A percentile compares a stretch with the other conserved stretches of the same genome.
Conservation (phyloP, 2,113 vertebrate genomes). For the Heloderma charlesbogerti region DNA sequence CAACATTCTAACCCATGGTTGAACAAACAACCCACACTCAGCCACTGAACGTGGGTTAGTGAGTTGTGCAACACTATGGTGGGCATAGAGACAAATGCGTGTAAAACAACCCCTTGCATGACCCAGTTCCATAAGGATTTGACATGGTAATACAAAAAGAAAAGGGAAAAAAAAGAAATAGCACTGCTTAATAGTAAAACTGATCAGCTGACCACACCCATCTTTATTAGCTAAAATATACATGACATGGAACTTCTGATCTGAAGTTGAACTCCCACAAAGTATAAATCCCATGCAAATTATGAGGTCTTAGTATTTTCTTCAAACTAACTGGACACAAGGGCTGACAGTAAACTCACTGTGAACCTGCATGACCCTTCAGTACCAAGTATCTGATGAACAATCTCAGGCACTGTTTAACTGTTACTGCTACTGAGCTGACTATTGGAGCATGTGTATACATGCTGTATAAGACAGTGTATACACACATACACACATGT, state of each 20-base stretch:
- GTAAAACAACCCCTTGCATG: not conserved
- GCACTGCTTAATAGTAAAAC: not conserved
- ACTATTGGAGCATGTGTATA: not conserved
- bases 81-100: not conserved
- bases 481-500: too few relatives aligned
- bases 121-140: not conserved
- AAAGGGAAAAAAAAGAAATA: not conserved
- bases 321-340: not conserved
- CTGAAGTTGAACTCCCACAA: too few relatives aligned
- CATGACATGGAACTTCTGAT: not conserved
- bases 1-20: too few relatives aligned
- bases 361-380: not conserved
- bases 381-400: conserved; percentile 2
- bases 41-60: too few relatives aligned
- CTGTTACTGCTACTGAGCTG: conserved; percentile 8
- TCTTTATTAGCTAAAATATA: not conserved
- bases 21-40: too few relatives aligned
- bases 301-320: not conserved
- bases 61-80: not conserved
- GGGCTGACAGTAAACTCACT: conserved; percentile 7
- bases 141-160: not conserved
- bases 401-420: conserved; percentile 28
- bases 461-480: too few relatives aligned
- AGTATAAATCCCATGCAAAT: accelerated
- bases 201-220: not conserved